phyloP scores from a whole-genome alignment of 2,113 vertebrate genomes.

The Onychostoma macrolepis region DNA sequence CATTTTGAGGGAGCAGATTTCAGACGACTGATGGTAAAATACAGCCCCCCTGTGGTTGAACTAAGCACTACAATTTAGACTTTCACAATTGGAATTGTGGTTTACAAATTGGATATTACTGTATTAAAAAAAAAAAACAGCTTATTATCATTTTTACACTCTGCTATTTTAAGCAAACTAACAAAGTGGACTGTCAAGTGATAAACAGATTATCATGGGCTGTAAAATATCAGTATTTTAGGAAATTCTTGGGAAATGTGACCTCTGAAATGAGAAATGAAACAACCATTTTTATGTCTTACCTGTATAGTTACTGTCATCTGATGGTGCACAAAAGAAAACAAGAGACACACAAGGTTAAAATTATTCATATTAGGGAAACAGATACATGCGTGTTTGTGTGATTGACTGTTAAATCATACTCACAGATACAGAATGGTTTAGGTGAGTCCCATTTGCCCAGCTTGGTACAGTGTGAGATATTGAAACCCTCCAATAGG shows the following conservation, averaged over 20 bases:
- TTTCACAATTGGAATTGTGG: too few species aligned
- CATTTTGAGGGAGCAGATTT: neutral
- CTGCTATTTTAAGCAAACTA: neutral
- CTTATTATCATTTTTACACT: neutral
- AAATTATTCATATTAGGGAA: neutral
- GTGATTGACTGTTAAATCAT: neutral
- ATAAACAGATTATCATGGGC: neutral
- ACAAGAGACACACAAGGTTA: neutral
- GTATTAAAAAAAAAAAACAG: too few species aligned
- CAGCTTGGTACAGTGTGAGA: slow-evolving; percentile 77
- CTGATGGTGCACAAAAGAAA: slow-evolving; percentile 55
- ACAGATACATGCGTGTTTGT: neutral
- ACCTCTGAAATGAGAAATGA: neutral
- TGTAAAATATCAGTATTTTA: neutral
- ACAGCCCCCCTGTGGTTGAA: slow-evolving; percentile 62
- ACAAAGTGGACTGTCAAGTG: neutral
- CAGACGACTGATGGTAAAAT: slow-evolving; percentile 13
- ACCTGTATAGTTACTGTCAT: slow-evolving; percentile 80
- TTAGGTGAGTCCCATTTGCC: slow-evolving; percentile 82
- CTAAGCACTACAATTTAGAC: neutral
- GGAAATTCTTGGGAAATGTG: neutral
- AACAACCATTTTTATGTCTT: slow-evolving; percentile 42
- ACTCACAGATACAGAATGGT: slow-evolving; percentile 77
- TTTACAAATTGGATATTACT: neutral
- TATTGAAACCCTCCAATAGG: slow-evolving; percentile 74